Evolutionary conservation across 2,797 vertebrate genomes (phyloP).

Genomic region (Myotis daubentonii): DNA sequence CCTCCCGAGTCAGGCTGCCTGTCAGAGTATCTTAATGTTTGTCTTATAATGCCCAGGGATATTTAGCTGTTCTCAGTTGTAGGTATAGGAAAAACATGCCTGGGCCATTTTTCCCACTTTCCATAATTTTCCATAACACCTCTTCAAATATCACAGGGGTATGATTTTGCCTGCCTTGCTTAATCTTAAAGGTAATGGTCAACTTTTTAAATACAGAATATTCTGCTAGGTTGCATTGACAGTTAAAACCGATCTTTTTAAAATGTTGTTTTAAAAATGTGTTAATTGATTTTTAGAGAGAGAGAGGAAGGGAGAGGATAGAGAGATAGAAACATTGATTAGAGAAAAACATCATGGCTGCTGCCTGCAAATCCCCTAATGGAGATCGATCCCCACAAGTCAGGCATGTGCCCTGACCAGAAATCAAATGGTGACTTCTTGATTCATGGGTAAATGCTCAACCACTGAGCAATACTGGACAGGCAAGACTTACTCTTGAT

Average conservation of each 20-base stretch:
- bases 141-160: not conserved
- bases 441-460: not conserved
- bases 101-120: not conserved
- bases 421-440: not conserved
- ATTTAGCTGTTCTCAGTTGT: not conserved
- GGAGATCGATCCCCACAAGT: no score
- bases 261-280: no score
- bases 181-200: not conserved
- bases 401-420: not conserved
- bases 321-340: not conserved
- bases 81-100: not conserved
- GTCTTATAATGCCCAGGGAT: not conserved
- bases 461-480: no score
- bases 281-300: not conserved
- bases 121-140: not conserved
- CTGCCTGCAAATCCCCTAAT: not conserved
- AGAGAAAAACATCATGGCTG: not conserved
- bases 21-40: not conserved
- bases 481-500: not conserved
- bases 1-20: not conserved
- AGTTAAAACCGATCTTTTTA: not conserved
- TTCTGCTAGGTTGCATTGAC: not conserved
- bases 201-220: not conserved
- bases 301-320: not conserved
- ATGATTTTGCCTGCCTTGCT: not conserved